phyloP scores from a whole-genome alignment of 2,888 invertebrate species.

The Sthenelais limicola region DNA sequence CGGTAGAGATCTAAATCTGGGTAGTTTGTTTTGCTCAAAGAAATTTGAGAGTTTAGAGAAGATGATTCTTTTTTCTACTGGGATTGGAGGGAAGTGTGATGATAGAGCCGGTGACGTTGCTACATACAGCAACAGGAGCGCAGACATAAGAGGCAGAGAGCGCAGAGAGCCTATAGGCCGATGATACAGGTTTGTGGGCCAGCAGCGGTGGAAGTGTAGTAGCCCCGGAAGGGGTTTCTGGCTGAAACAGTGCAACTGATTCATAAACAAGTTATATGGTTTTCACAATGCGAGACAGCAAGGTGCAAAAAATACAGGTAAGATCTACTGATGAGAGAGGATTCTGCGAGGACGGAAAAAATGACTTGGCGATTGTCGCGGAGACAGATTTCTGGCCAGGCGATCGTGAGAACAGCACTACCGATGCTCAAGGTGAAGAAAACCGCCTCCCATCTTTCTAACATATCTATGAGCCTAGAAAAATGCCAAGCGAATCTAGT shows the following conservation, averaged over 20 bases:
- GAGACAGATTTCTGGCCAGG: too few species aligned
- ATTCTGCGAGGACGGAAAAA: conserved; percentile 7
- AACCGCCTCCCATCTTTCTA: too few species aligned
- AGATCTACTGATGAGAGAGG: conserved; percentile 31
- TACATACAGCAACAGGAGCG: conserved; percentile 27
- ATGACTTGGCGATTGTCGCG: too few species aligned
- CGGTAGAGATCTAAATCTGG: too few species aligned
- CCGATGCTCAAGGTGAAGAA: too few species aligned
- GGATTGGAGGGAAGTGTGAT: conserved; percentile 30
- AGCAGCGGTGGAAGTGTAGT: conserved; percentile 14
- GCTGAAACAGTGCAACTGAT: conserved; percentile 45
- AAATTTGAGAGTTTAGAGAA: too few species aligned
- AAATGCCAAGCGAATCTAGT: too few species aligned
- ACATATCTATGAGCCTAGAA: too few species aligned
- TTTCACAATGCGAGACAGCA: conserved; percentile 30
- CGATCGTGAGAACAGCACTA: too few species aligned
- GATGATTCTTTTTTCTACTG: too few species aligned
- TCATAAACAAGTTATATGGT: conserved; percentile 34
- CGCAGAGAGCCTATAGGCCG: conserved; percentile 2
- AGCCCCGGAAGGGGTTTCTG: conserved; percentile 6
- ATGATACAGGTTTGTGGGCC: conserved; percentile 11
- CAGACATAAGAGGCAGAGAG: conserved; percentile 36
- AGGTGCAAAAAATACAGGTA: conserved; percentile 32
- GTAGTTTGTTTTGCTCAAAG: too few species aligned
- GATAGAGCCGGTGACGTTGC: conserved; percentile 35